phyloP scores from a whole-genome alignment of 2,797 vertebrate genomes.

The Erithacus rubecula region DNA sequence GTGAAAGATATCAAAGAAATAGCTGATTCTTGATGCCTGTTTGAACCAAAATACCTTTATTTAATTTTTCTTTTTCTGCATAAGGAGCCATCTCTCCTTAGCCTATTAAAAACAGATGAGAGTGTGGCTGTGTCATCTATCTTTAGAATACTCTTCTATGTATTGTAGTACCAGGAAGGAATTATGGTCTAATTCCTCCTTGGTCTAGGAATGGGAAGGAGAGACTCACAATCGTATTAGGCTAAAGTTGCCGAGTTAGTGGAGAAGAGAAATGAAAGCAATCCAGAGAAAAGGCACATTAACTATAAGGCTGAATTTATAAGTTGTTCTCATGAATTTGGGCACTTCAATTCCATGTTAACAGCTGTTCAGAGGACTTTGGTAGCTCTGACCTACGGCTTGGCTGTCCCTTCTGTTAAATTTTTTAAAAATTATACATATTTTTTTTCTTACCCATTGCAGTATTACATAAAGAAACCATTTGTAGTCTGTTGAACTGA shows the following conservation, averaged over 20 bases:
- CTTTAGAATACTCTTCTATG: background rate
- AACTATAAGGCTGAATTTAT: background rate
- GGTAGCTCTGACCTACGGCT: background rate
- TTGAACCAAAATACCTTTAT: background rate
- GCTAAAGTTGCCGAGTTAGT: background rate
- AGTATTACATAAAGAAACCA: background rate
- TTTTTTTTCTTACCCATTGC: background rate
- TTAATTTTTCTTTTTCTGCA: too few relatives aligned
- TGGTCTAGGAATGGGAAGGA: background rate
- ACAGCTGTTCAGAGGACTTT: background rate
- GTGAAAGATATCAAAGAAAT: background rate
- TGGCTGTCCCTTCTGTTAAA: background rate
- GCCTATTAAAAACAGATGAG: background rate
- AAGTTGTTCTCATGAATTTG: background rate
- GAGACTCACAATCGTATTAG: background rate
- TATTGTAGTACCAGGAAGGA: background rate
- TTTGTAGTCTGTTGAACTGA: background rate
- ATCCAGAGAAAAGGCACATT: background rate
- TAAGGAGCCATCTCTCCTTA: background rate
- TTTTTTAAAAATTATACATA: too few relatives aligned
- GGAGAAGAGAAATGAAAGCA: background rate
- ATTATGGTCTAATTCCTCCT: background rate
- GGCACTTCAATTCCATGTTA: background rate
- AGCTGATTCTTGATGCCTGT: background rate
- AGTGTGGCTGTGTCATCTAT: background rate